phyloP scores from a whole-genome alignment of 30 jellyfish, hydroid and myxozoan genomes.

The Mastigias papua region DNA sequence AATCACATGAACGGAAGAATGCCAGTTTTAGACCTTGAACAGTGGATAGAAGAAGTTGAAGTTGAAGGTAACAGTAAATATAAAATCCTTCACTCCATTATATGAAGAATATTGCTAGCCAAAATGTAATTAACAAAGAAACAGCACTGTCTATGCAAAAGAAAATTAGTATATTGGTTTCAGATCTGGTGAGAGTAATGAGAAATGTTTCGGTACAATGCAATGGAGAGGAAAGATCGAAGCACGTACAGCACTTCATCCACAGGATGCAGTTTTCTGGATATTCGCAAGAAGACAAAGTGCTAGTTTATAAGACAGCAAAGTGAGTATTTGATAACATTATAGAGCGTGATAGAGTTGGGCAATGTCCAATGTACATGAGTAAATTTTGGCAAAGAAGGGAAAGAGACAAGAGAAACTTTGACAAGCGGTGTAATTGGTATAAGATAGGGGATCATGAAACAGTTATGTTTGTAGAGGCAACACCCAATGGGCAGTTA shows the following conservation, averaged over 20 bases:
- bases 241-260: constrained; percentile 26
- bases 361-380: too few species aligned
- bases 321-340: neutral
- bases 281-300: constrained; percentile 7
- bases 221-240: neutral
- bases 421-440: too few species aligned
- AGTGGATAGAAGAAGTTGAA: neutral
- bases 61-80: neutral
- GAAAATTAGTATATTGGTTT: constrained; percentile 2
- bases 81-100: constrained; percentile 22
- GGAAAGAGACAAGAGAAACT: too few species aligned
- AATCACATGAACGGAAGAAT: too few species aligned
- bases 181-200: constrained; percentile 40
- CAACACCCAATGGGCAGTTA: too few species aligned
- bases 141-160: constrained; percentile 20
- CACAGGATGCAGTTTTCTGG: constrained; percentile 28
- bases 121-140: constrained; percentile 1
- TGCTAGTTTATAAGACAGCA: constrained; percentile 21
- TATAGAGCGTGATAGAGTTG: constrained; percentile 8
- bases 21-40: neutral
- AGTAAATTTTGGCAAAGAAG: too few species aligned
- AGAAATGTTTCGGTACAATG: constrained; percentile 12
- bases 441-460: too few species aligned
- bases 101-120: constrained; percentile 17
- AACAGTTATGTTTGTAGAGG: too few species aligned